phyloP scores from a whole-genome alignment of 2,888 invertebrate genomes.

The Patella ulyssiponensis region DNA sequence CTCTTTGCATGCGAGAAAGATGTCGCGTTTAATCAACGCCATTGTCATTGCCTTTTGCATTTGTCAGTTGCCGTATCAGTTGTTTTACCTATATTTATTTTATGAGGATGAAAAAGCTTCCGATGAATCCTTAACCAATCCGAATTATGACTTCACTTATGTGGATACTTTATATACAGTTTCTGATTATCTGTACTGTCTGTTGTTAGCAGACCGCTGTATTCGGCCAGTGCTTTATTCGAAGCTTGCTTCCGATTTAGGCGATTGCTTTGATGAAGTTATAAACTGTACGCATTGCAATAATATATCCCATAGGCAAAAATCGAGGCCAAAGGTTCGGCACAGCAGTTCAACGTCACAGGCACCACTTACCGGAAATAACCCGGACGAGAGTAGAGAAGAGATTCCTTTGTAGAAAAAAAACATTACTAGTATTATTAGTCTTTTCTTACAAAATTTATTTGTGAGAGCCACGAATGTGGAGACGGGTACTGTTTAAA shows the following conservation, averaged over 20 bases:
- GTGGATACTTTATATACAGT: conserved; percentile 33
- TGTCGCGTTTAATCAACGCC: conserved; percentile 55
- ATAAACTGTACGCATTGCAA: conserved; percentile 59
- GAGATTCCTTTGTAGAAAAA: no score
- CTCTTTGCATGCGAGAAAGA: conserved; percentile 50
- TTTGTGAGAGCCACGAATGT: no score
- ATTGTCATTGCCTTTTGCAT: conserved; percentile 53
- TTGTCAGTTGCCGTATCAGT: conserved; percentile 55
- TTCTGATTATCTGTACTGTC: conserved; percentile 44
- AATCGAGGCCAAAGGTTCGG: not conserved
- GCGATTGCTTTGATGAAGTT: conserved; percentile 60
- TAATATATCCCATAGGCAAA: conserved; percentile 24
- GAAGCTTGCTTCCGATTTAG: conserved; percentile 58
- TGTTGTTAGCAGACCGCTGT: conserved; percentile 56
- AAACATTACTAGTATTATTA: no score
- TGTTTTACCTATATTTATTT: conserved; percentile 45
- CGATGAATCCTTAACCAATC: not conserved
- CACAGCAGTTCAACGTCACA: conserved; percentile 22
- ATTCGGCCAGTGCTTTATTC: conserved; percentile 60
- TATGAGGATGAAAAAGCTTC: conserved; percentile 31
- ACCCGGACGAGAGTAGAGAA: not conserved
- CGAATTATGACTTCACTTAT: conserved; percentile 7
- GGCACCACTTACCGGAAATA: conserved; percentile 22
- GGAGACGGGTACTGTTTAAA: no score
- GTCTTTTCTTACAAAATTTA: no score